phyloP scores from a whole-genome alignment of 2,888 invertebrate genomes.

The Trilocha varians region DNA sequence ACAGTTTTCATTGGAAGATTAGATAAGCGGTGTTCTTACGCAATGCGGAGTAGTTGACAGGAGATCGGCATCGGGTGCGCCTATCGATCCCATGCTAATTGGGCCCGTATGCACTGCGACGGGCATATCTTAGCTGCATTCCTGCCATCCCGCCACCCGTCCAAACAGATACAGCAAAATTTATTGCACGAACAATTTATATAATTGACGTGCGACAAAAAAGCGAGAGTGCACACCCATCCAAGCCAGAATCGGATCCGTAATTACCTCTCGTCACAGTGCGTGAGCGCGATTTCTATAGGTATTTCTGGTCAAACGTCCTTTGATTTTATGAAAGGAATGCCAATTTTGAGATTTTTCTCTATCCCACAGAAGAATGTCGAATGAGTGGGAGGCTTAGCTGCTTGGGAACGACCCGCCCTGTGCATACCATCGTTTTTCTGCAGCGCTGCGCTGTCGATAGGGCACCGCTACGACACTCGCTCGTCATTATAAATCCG shows the following conservation, averaged over 20 bases:
- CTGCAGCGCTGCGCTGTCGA: constrained; percentile 41
- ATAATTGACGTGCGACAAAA: constrained; percentile 71
- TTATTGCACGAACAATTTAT: constrained; percentile 72
- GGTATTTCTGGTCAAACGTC: constrained; percentile 62
- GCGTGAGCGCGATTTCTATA: constrained; percentile 43
- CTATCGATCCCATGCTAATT: constrained; percentile 73
- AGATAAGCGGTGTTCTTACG: constrained; percentile 54
- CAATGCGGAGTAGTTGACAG: constrained; percentile 56
- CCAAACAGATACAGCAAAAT: constrained; percentile 67
- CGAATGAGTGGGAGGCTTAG: constrained; percentile 20
- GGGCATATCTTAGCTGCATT: constrained; percentile 53
- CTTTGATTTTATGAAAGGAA: constrained; percentile 65
- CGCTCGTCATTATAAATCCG: constrained; percentile 66
- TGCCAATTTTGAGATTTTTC: constrained; percentile 69
- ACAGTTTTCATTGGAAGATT: constrained; percentile 63
- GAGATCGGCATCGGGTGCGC: constrained; percentile 60
- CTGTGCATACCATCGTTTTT: constrained; percentile 44
- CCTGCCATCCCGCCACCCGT: constrained; percentile 48
- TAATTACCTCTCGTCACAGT: constrained; percentile 56
- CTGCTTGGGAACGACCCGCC: constrained; percentile 50
- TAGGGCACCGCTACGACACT: constrained; percentile 54
- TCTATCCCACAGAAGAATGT: constrained; percentile 50
- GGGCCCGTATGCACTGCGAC: constrained; percentile 48
- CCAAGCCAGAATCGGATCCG: constrained; percentile 48
- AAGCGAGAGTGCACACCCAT: constrained; percentile 63